Percentiles rank a stretch among this genome's conserved stretches.
Evolutionary conservation across 2,797 vertebrate species (phyloP).

Genomic region (Sebastes taczanowskii): DNA sequence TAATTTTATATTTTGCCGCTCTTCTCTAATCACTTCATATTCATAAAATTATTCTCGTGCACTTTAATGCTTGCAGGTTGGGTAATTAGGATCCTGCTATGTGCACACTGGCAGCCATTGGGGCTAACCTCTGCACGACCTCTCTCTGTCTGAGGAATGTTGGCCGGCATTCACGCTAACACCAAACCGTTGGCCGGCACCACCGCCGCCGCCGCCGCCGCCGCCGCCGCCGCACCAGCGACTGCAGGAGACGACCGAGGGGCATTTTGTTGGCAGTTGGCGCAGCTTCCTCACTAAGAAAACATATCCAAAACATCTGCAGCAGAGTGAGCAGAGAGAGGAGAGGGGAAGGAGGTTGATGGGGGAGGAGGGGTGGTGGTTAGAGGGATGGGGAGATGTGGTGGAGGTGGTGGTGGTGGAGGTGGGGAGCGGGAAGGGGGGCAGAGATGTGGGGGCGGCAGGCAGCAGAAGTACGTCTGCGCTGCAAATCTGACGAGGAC

Average conservation of each 20-base stretch:
- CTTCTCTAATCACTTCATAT: conserved; percentile 10
- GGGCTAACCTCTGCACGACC: conserved; percentile 61
- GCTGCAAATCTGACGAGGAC: conserved; percentile 80
- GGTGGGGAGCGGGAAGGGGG: conserved; percentile 8
- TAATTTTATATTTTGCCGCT: not conserved
- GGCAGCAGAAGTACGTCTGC: conserved; percentile 74
- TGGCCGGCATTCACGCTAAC: conserved; percentile 50
- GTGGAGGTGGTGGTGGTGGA: not conserved
- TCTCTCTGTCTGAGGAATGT: conserved; percentile 58
- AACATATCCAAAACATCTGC: conserved; percentile 79
- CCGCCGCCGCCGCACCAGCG: conserved; percentile 16
- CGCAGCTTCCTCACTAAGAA: conserved; percentile 60
- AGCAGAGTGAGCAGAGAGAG: conserved; percentile 64
- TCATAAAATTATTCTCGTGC: not conserved
- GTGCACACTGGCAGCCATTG: conserved; percentile 38
- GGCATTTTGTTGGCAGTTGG: conserved; percentile 64
- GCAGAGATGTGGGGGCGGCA: conserved; percentile 73
- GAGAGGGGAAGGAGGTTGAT: conserved; percentile 53
- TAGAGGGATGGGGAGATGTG: conserved; percentile 43
- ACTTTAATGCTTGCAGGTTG: conserved; percentile 21
- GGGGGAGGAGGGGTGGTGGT: conserved; percentile 26
- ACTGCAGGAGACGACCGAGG: conserved; percentile 41
- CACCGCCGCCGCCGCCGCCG: not conserved
- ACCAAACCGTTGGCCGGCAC: conserved; percentile 25
- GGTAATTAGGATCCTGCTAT: conserved; percentile 41